Evolutionary conservation across 2,797 vertebrate genomes (phyloP), one percentile per base, ranked within the genome.

Genomic region (Acanthurus tractus): DNA sequence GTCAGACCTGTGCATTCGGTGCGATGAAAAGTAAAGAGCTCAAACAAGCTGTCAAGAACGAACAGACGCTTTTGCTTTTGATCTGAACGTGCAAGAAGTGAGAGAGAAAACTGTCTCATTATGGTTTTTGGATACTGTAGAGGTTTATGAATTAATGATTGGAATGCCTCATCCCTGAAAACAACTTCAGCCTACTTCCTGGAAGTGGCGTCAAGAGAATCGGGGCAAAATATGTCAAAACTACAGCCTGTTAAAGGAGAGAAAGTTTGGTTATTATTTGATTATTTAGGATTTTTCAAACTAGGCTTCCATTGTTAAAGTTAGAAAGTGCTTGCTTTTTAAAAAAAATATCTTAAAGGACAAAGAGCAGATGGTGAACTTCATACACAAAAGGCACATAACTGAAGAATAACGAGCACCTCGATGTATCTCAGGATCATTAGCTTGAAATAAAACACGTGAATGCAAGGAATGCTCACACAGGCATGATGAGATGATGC

Each of bases 401-500:
- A 61, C 72, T 34, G 2, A n/a, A 67, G 59, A 76, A 55, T 20
- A 63, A 52, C 74, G 75, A 71, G 52, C 65, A 14, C 49, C 29
- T 54, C 57, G 18, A 36, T 58, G 56, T 61, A 76, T 61, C 55
- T 66, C 58, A 73, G 40, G 40, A 54, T 74, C 78, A 75, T 89
- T 80, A 84, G 81, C 87, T 79, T 81, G 77, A 83, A 82, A 67
- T 67, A 70, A 84, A 85, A 77, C 55, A 11, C 25, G 72, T 86
- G 83, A 86, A 92, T 88, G 86, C 67, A 74, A 85, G 70, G 87
- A 88, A 92, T 90, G 88, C 70, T 90, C 67, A 79, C 81, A 83
- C 50, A 48, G 79, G 83, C 88, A 90, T 91, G 92, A 86, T 88
- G 90, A 76, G 69, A 86, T 74, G 82, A 85, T 65, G 89, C 86